Evolutionary conservation across 2,888 invertebrate species (phyloP).

Genomic region (Lucinisca nassula): DNA sequence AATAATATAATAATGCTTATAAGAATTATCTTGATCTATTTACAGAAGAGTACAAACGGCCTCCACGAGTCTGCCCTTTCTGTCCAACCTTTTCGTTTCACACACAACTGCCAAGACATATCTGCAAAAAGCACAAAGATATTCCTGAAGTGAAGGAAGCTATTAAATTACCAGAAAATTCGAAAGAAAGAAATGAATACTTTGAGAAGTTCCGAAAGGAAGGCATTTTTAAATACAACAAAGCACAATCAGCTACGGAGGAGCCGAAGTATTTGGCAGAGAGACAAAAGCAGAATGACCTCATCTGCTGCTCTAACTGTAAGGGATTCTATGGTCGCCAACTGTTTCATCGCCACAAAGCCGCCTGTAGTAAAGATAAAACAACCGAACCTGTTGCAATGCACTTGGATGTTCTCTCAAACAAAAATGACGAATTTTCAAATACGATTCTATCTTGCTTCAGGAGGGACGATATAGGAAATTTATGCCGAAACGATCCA

Average conservation of each 20-base stretch:
- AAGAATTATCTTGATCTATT: no score
- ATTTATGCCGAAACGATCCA: conserved; percentile 2
- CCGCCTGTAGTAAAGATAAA: conserved; percentile 12
- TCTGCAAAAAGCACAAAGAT: background rate
- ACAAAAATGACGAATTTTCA: conserved; percentile 5
- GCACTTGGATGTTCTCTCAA: background rate
- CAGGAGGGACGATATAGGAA: background rate
- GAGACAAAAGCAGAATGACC: background rate
- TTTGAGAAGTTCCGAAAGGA: conserved; percentile 12
- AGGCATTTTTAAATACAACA: conserved; percentile 5
- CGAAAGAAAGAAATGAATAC: background rate
- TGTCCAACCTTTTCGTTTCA: background rate
- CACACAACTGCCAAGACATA: background rate
- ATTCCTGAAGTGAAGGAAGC: background rate
- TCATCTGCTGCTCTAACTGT: conserved; percentile 23
- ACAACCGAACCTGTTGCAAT: background rate
- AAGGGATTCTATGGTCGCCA: conserved; percentile 17
- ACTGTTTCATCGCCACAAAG: conserved; percentile 27
- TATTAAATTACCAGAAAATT: background rate
- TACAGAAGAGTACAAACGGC: conserved; percentile 5
- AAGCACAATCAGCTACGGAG: background rate
- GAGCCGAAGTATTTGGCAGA: conserved; percentile 17
- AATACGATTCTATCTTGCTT: background rate
- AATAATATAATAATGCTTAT: no score
- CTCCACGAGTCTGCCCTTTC: conserved; percentile 16